Evolutionary conservation across 1,140 invertebrate genomes (phyloP).

Genomic region (Caenorhabditis inopinata): DNA sequence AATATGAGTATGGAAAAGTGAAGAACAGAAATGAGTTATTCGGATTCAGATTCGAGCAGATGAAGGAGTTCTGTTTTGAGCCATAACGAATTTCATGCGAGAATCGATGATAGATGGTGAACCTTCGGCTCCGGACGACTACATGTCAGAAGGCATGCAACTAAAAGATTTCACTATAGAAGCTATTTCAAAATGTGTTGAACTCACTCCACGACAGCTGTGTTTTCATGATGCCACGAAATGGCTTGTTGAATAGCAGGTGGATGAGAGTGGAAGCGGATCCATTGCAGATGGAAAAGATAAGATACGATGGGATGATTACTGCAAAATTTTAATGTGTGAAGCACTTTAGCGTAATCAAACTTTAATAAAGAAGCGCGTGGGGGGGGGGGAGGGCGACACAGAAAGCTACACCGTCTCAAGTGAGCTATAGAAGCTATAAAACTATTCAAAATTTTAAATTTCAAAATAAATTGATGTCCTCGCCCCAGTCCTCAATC

Average conservation of each 20-base stretch:
- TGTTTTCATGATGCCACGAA: constrained; percentile 5
- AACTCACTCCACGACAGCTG: constrained; percentile 21
- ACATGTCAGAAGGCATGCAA: background rate
- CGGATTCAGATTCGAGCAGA: background rate
- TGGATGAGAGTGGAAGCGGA: background rate
- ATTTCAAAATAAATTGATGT: too few relatives aligned
- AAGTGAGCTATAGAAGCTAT: too few relatives aligned
- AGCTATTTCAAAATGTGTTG: background rate
- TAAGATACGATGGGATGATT: constrained; percentile 14
- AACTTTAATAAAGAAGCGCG: too few relatives aligned
- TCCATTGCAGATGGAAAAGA: background rate
- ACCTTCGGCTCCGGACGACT: background rate
- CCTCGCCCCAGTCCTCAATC: too few relatives aligned
- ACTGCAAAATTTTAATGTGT: too few relatives aligned
- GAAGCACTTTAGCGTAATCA: too few relatives aligned
- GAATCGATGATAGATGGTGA: constrained; percentile 22
- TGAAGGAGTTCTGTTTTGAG: too few relatives aligned
- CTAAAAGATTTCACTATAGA: background rate
- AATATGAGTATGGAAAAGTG: background rate
- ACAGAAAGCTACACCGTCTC: too few relatives aligned
- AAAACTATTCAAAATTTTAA: too few relatives aligned
- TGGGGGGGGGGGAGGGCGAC: too few relatives aligned
- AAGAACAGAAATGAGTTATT: background rate
- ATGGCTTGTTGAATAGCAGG: constrained; percentile 27
- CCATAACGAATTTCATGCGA: background rate